Conservation (phyloP, 2,888 invertebrate genomes). For the Cyaniris semiargus region DNA sequence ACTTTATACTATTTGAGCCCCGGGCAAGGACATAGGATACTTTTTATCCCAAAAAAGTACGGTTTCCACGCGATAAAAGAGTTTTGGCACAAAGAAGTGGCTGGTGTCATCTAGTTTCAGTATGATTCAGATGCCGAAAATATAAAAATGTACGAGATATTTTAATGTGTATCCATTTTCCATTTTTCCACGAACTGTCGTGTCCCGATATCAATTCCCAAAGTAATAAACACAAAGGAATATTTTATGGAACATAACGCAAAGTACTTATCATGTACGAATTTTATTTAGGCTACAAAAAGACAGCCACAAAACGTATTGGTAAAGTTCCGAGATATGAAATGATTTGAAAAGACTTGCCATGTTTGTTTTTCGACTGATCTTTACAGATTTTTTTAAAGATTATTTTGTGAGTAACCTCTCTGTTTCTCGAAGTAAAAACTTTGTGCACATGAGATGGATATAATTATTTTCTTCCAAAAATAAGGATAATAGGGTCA, state of each 20-base stretch:
- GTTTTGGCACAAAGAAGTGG: too few species aligned
- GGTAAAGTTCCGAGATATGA: not conserved
- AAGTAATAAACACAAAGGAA: constrained; percentile 15
- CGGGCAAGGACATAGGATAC: too few species aligned
- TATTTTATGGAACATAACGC: constrained; percentile 6
- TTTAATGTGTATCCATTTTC: not conserved
- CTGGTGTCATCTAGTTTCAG: too few species aligned
- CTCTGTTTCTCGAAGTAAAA: too few species aligned
- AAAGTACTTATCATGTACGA: constrained; percentile 27
- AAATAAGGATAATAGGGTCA: too few species aligned
- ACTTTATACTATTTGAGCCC: too few species aligned
- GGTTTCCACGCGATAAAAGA: too few species aligned
- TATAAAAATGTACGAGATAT: not conserved
- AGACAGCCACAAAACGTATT: not conserved
- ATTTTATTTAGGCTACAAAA: constrained; percentile 19
- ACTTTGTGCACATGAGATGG: too few species aligned
- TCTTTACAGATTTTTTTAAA: not conserved
- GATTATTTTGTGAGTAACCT: too few species aligned
- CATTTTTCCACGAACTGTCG: not conserved
- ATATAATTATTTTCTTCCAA: too few species aligned
- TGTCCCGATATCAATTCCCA: constrained; percentile 8
- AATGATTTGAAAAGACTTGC: not conserved
- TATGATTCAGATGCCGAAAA: not conserved
- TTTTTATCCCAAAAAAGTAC: too few species aligned
- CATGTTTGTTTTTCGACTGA: not conserved